A percentile compares a stretch with the other conserved stretches of the same genome.
Evolutionary conservation across 2,113 vertebrate genomes (phyloP).

Genomic region (Bubo blakistoni): DNA sequence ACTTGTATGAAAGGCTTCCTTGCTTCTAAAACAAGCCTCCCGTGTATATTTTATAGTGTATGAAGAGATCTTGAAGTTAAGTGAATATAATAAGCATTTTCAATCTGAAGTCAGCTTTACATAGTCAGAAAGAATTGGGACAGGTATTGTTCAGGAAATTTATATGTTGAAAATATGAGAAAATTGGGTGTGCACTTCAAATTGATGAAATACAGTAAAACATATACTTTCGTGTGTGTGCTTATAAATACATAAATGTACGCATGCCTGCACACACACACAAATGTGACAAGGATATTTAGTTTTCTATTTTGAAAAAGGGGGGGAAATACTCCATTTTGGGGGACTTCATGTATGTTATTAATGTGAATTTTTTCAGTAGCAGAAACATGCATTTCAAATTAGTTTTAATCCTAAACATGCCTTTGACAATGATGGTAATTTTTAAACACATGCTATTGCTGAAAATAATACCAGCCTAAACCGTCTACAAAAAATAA

Average conservation of each 20-base stretch:
- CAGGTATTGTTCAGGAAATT: neutral
- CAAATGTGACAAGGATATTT: neutral
- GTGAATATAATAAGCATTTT: neutral
- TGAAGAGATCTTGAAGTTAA: neutral
- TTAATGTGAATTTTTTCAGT: neutral
- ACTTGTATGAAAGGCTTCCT: neutral
- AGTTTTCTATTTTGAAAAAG: neutral
- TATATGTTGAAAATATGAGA: neutral
- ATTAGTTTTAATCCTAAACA: neutral
- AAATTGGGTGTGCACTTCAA: neutral
- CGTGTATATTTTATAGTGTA: neutral
- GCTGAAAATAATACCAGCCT: neutral
- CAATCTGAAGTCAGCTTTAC: neutral
- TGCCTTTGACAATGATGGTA: neutral
- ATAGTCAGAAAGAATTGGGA: neutral
- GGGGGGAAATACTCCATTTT: neutral
- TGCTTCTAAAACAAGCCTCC: neutral
- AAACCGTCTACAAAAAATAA: neutral
- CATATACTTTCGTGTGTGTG: rapidly evolving
- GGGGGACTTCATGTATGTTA: neutral
- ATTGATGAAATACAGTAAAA: neutral
- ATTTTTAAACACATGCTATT: neutral
- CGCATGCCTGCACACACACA: neutral
- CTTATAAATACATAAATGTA: neutral
- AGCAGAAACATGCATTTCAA: neutral